Percentiles rank a stretch among this genome's conserved stretches.
phyloP scores from a whole-genome alignment of 53 echinoderm and acorn worm species.

The Mesocentrotus franciscanus region DNA sequence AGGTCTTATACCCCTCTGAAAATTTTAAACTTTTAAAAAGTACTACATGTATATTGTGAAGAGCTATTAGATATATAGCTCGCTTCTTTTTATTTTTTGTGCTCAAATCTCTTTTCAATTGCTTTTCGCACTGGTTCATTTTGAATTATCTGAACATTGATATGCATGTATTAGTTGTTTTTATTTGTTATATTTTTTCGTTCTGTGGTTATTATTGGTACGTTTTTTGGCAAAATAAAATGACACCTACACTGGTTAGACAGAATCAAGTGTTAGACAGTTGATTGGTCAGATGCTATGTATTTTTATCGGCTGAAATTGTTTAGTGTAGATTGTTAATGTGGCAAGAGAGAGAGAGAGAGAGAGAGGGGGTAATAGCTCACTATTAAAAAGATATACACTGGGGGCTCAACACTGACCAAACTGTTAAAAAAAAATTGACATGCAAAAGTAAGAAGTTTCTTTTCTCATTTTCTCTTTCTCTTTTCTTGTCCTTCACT shows the following conservation, averaged over 20 bases:
- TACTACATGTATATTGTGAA: background rate
- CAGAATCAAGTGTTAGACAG: background rate
- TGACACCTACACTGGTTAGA: constrained; percentile 12
- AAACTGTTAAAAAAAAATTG: too few relatives aligned
- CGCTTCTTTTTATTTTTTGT: background rate
- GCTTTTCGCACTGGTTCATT: background rate
- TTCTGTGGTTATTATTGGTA: background rate
- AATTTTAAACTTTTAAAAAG: background rate
- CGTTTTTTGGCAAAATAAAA: background rate
- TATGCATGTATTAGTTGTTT: background rate
- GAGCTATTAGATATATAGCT: background rate
- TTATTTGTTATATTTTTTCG: background rate
- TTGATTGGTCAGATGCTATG: background rate
- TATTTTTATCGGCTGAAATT: background rate
- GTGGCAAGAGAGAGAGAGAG: too few relatives aligned
- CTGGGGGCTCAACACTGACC: too few relatives aligned
- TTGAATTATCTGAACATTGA: background rate
- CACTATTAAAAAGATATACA: background rate
- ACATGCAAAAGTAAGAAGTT: too few relatives aligned
- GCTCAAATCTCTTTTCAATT: background rate
- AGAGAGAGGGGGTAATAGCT: background rate
- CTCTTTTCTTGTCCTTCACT: background rate
- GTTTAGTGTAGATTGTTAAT: background rate
- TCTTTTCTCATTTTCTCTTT: too few relatives aligned
- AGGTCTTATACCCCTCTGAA: background rate